Evolutionary conservation across 2,113 vertebrate genomes (phyloP).

Genomic region (Emberiza fucata): DNA sequence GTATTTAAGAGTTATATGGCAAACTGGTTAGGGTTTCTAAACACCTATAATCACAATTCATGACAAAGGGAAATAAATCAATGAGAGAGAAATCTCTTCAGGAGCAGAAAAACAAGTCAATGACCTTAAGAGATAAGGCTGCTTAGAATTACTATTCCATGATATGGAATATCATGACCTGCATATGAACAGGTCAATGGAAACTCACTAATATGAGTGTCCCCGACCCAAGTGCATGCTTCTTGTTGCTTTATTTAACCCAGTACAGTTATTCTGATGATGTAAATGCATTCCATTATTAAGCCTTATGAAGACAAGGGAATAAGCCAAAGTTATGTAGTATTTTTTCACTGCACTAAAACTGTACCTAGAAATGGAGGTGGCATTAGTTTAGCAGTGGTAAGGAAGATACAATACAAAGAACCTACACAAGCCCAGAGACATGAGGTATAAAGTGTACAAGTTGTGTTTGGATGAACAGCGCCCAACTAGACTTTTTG

Average conservation of each 20-base stretch:
- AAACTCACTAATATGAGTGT: not conserved
- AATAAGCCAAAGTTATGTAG: not conserved
- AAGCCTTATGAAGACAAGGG: not conserved
- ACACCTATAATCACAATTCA: not conserved
- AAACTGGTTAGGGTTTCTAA: not conserved
- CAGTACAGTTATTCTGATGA: not conserved
- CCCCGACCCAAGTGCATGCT: rapidly evolving
- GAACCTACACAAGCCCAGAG: not conserved
- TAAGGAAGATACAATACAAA: not conserved
- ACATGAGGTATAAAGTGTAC: rapidly evolving
- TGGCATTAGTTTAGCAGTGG: not conserved
- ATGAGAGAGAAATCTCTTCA: not conserved
- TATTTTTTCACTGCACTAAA: not conserved
- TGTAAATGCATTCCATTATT: not conserved
- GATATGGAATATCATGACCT: no score
- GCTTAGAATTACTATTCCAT: not conserved
- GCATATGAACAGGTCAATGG: not conserved
- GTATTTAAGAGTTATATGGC: not conserved
- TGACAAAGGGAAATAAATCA: not conserved
- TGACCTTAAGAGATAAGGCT: not conserved
- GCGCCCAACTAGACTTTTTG: rapidly evolving
- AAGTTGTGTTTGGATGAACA: not conserved
- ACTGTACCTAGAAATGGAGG: not conserved
- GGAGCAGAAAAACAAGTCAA: not conserved
- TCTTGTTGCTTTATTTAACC: not conserved